Evolutionary conservation across 2,797 vertebrate genomes (phyloP), one percentile per base, ranked within the genome.

Genomic region (Epinephelus coioides): DNA sequence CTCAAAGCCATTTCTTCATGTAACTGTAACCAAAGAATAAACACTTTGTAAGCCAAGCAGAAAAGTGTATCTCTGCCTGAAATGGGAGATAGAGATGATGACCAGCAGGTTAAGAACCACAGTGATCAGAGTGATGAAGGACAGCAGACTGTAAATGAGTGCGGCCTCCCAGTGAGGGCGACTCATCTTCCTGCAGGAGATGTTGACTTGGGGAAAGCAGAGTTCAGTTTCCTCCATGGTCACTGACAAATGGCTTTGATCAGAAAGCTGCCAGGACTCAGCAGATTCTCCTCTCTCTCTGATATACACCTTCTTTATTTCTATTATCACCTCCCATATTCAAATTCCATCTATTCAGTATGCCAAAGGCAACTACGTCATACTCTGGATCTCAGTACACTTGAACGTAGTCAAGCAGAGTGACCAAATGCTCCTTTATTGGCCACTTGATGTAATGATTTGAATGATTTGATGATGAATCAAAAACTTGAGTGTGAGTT

Each of bases 21-120:
- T 12, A 40, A 10, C 40, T 40, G 40, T 40, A 40, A 10, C 40
- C 40, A 12, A 43, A 43, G 40, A 43, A 43, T 9, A 43, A 43
- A 43, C 40, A 43, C 40, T 43, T 43, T 34, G 34, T 34, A 34
- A 34, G 34, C 7, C 34, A 34, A 1, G 34, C 34, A 34, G 11
- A 43, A 10, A 43, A 43, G 40, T 43, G 9, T 10, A 12, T 43
- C 11, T 43, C 9, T 43, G 40, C 40, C 40, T 43, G 40, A 43
- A 43, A 11, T 43, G 40, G 40, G 40, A 43, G 40, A 43, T 43
- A 43, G 51, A 53, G 51, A 53, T 23, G 51, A 53, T 53, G 51
- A 53, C 51, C n/a, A 91, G 76, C 38, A 93, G 82, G 43, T 95
- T 96, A 17, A 94, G 94, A 17, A 89, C 74, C 19, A 94, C 6